phyloP scores from a whole-genome alignment of 2,113 vertebrate species.

The Poeciliopsis occidentalis region DNA sequence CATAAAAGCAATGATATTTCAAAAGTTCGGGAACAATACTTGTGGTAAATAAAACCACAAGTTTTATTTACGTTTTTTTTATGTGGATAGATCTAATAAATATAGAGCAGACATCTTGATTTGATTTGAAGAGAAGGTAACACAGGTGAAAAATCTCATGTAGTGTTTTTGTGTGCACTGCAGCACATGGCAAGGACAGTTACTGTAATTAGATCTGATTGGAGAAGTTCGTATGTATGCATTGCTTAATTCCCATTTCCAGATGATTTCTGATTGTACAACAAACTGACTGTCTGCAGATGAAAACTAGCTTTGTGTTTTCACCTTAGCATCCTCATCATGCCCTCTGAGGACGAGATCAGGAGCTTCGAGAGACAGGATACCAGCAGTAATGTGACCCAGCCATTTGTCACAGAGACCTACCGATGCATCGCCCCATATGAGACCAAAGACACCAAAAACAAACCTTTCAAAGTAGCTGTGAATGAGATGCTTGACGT shows the following conservation, averaged over 20 bases:
- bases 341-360: slow-evolving; percentile 74
- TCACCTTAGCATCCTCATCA: slow-evolving; percentile 82
- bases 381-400: slow-evolving; percentile 56
- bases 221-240: not conserved
- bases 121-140: too few relatives aligned
- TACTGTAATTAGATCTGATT: not conserved
- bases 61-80: too few relatives aligned
- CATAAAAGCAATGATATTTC: too few relatives aligned
- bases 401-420: slow-evolving; percentile 80
- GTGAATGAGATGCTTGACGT: slow-evolving; percentile 84
- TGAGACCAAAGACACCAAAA: slow-evolving; percentile 86
- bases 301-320: not conserved
- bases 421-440: slow-evolving; percentile 86
- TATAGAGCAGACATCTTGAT: too few relatives aligned
- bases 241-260: not conserved
- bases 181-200: too few relatives aligned
- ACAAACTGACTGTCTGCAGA: too few relatives aligned
- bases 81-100: too few relatives aligned
- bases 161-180: too few relatives aligned
- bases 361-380: not conserved
- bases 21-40: too few relatives aligned
- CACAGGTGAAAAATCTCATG: too few relatives aligned
- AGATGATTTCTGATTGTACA: too few relatives aligned
- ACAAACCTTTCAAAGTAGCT: slow-evolving; percentile 80
- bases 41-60: too few relatives aligned